These are phyloP conservation scores for Fukomys damarensis DNA, from an alignment of 2,113 vertebrate genomes.

Conservation along the genomic window DNA sequence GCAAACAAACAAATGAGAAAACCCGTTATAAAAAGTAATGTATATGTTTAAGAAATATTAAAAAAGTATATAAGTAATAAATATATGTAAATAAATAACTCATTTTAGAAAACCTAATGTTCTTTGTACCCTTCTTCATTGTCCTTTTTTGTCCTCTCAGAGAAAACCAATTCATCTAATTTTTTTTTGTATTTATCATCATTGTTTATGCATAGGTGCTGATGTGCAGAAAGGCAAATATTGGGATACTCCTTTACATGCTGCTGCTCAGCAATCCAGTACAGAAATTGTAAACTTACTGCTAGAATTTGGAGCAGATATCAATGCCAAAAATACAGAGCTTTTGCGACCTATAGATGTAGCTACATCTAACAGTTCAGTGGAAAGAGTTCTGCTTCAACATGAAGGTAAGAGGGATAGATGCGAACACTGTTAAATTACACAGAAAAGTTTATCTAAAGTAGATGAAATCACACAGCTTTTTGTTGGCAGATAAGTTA, in stretches of 20 bases:
- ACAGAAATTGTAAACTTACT: constrained; percentile 91
- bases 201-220: constrained; percentile 87
- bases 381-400: constrained; percentile 92
- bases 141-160: not conserved
- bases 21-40: not conserved
- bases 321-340: constrained; percentile 93
- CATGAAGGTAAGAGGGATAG: constrained; percentile 90
- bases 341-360: constrained; percentile 93
- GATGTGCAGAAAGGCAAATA: constrained; percentile 94
- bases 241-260: constrained; percentile 95
- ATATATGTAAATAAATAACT: not conserved
- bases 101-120: not conserved
- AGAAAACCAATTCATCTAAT: not conserved
- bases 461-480: not conserved
- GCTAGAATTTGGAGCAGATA: constrained; percentile 96
- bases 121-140: not conserved
- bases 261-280: constrained; percentile 92
- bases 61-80: not conserved
- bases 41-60: not conserved
- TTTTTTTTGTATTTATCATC: not conserved
- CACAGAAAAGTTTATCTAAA: not conserved
- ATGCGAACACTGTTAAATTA: too few relatives aligned
- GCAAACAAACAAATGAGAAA: too few relatives aligned
- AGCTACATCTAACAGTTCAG: constrained; percentile 90
- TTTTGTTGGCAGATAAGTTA: not conserved